phyloP scores from a whole-genome alignment of 2,113 vertebrate species.

The Alces alces region DNA sequence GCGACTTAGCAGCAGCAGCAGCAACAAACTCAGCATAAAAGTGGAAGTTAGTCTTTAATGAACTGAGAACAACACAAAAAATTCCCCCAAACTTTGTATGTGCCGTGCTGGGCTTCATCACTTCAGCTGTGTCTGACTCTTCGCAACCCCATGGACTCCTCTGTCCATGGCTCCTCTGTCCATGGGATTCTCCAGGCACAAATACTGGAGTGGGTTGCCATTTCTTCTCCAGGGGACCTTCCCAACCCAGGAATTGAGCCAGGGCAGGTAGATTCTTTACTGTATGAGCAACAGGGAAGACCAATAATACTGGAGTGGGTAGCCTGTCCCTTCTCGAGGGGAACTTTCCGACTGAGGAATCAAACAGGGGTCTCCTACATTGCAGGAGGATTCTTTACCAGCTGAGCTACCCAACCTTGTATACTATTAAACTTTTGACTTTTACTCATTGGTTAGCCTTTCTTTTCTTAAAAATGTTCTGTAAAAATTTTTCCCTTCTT shows the following conservation, averaged over 20 bases:
- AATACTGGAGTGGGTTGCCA: neutral
- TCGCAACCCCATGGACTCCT: fast-evolving
- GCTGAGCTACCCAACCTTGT: neutral
- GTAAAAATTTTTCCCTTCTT: neutral
- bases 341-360: no score
- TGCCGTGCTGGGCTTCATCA: fast-evolving
- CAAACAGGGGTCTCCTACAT: no score
- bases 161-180: neutral
- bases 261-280: neutral
- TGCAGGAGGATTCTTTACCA: neutral
- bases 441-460: neutral
- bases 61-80: neutral
- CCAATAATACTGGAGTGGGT: no score
- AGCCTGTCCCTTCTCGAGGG: no score
- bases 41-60: neutral
- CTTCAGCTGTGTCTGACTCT: neutral
- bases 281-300: neutral
- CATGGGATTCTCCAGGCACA: fast-evolving
- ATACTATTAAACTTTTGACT: neutral
- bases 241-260: neutral
- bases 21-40: neutral
- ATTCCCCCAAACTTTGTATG: neutral
- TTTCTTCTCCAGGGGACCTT: neutral
- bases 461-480: neutral
- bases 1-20: no score